Base-by-base conservation (phyloP, 2,797 vertebrate species). In the Scolopax bukidnonensis region DNA sequence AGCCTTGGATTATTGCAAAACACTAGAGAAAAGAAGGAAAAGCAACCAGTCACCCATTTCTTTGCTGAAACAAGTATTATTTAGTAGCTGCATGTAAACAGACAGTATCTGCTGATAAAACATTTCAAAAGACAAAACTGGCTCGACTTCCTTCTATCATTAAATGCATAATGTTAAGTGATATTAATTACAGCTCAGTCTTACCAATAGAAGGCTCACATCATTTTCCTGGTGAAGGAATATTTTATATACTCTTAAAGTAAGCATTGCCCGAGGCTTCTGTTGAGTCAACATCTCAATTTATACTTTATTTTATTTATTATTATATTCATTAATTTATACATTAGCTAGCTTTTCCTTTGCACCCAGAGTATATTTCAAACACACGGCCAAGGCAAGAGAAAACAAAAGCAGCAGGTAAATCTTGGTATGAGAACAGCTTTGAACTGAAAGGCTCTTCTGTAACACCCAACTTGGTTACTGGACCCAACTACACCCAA, bases 131-230 rank as follows among this genome's bases (percentile, higher is more conserved):
- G 10, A 48, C 40, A 60, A 63, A 91, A 83, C 25, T 30, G 70
- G 16, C 33, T 38, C 2, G 1, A 81, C 47, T 76, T 63, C 36
- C 63, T 48, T 64, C 3, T 10, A 64, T 16, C 0, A 0, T 41
- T 63, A 75, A 91, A 63, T 16, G 47, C 15, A 48, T 45, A 74
- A 63, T 21, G 38, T 30, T 41, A 63, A 63, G 40, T 41, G 4
- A 33, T 5, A 63, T 27, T 36, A n/a, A 68, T 54, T 32, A 47
- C 21, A 89, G 25, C 63, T 90, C 53, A 74, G 60, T 38, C n/a
- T 84, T 30, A 77, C 5, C 57, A 19, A 73, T 0, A 78, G 47
- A 80, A 63, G 16, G 18, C 18, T 93, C 50, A 51, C 4, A 2
- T 23, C 4, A 61, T 59, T 82, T 79, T 79, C 27, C 45, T 40